Base-by-base conservation (phyloP, 2,888 invertebrate genomes). In the Phorcus lineatus region DNA sequence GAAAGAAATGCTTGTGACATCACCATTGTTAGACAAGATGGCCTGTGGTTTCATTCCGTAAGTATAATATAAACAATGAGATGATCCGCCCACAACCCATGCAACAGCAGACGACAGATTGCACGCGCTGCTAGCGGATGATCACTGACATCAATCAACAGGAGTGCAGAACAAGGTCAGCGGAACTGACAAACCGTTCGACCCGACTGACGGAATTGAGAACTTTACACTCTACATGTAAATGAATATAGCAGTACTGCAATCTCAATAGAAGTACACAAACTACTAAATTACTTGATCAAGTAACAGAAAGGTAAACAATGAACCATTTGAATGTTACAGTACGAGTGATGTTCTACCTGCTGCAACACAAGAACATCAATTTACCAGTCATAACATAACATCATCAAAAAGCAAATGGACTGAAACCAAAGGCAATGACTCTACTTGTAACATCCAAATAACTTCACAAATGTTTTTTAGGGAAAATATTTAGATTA, bases 1-100 rank as follows among this genome's bases (percentile, higher is more conserved):
- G 13, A 28, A 62, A 24, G 62, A 62, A 40, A 70, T 36, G 36
- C 70, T 70, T 70, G 70, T 40, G 70, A 70, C 70, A 70, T 36
- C 70, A 70, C 70, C 70, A 70, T 70, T 70, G 70, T 40, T 70
- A 40, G 31, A 70, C 19, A 28, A 19, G 17, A 31, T 70, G 36
- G 70, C 70, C 70, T 70, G 70, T 70, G 70, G 70, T 70, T 70
- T 70, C 70, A 70, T 70, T 70, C 70, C 70, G 47, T 47, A 47
- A 47, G 47, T 47, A 47, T 47, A 47, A 47, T 47, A 47, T 47
- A 47, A 47, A 47, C 47, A 47, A 70, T 16, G 57, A 19, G 36
- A 70, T 36, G 36, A 19, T 31, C 17, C 36, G 22, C 28, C 40
- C 70, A 40, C 70, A 70, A 70, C 70, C 70, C 70, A 70, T 70